Evolutionary conservation across 2,888 invertebrate genomes (phyloP).

Genomic region (Stratiomys singularior): DNA sequence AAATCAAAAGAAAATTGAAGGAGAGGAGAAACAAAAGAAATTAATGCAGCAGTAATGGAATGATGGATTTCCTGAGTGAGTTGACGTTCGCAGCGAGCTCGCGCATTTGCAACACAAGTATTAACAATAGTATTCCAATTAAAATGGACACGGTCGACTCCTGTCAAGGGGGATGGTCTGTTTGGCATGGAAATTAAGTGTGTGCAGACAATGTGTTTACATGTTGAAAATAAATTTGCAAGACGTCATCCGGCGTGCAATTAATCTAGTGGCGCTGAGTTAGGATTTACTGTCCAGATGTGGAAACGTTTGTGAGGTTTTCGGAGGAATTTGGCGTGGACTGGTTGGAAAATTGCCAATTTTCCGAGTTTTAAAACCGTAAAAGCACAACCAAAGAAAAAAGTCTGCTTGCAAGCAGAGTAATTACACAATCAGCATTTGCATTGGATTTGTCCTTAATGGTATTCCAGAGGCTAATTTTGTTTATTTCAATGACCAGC

Average conservation of each 20-base stretch:
- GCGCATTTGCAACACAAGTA: background rate
- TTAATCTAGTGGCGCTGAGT: background rate
- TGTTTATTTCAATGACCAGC: too few species aligned
- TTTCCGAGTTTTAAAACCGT: too few species aligned
- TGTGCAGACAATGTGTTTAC: conserved; percentile 47
- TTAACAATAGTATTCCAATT: conserved; percentile 39
- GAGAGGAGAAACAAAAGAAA: background rate
- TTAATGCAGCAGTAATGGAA: background rate
- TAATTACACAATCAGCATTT: too few species aligned
- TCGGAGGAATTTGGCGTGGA: too few species aligned
- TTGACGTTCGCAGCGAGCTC: background rate
- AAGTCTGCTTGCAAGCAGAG: too few species aligned
- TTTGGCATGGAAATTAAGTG: conserved; percentile 48
- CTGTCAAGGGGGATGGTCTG: conserved; percentile 45
- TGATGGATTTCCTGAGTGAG: background rate
- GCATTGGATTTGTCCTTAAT: background rate
- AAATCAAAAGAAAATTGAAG: background rate
- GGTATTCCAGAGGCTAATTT: background rate
- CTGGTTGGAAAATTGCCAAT: too few species aligned
- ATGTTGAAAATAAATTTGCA: conserved; percentile 3
- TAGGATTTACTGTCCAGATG: background rate
- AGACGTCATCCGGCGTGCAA: conserved; percentile 7
- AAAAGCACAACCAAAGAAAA: too few species aligned
- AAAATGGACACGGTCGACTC: conserved; percentile 39
- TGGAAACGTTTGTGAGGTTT: too few species aligned